Evolutionary conservation across 2,888 invertebrate species (phyloP).

Genomic region (Oscheius sp.): DNA sequence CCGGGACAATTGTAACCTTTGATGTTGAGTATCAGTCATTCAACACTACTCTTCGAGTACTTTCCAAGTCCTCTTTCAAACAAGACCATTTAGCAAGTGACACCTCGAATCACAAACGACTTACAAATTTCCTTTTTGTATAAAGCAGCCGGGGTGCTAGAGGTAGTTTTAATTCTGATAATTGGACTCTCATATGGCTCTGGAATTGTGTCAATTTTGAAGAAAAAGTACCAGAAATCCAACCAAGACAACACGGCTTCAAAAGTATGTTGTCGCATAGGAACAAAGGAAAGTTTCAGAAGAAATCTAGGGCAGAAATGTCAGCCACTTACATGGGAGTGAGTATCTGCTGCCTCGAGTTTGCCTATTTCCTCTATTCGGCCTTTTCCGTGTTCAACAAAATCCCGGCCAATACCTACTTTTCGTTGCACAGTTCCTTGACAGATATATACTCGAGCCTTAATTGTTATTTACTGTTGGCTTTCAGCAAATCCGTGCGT

Average conservation of each 20-base stretch:
- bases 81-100: conserved; percentile 3
- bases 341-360: conserved; percentile 11
- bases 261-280: neutral
- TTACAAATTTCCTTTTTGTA: neutral
- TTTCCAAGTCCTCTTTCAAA: neutral
- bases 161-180: neutral
- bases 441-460: conserved; percentile 13
- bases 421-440: conserved; percentile 16
- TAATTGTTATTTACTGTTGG: conserved; percentile 14
- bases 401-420: conserved; percentile 18
- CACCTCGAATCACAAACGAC: conserved; percentile 3
- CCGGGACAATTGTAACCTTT: neutral
- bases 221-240: neutral
- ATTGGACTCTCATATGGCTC: neutral
- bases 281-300: neutral
- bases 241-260: neutral
- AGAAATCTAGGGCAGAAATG: conserved; percentile 9
- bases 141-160: conserved; percentile 11
- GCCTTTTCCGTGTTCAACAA: conserved; percentile 7
- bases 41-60: neutral
- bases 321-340: conserved; percentile 23
- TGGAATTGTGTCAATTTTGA: neutral
- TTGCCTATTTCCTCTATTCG: conserved; percentile 12
- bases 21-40: neutral
- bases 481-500: conserved; percentile 6